Base-by-base conservation (phyloP, 92 coral and sea anemone genomes). In the Zoanthus gigantus region DNA sequence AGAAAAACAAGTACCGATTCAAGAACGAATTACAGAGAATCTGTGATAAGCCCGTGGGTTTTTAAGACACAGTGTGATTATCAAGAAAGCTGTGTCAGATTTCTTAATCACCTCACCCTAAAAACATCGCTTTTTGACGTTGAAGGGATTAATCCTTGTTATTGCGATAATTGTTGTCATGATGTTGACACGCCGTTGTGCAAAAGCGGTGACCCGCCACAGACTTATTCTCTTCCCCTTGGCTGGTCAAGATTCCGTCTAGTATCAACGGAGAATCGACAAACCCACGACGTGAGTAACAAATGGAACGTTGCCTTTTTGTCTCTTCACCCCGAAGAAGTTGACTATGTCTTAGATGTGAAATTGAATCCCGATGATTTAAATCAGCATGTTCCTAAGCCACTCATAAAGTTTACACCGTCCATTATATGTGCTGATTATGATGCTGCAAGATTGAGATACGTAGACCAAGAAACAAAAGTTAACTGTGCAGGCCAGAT, bases 161-260 rank as follows among this genome's bases (percentile, higher is more conserved):
- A 97, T 58, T 97, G 99, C 87, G 97, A 95, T 34, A 86, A 93
- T 76, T 97, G 99, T 73, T 97, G 99, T 87, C 96, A 91, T 42
- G 99, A 97, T 72, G 95, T 93, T 34, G 99, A 97, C 79, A 94
- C 98, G 0, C 99, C 98, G 10, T 88, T 97, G 18, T 95, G 96
- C 90, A 95, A 95, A 78, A 94, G 92, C 57, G 99, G 99, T 54
- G 94, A 92, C 75, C 99, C 99, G 34, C 92, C 99, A 10, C 93
- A 92, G 82, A 94, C 84, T 71, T 97, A 97, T 89, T 97, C 99
- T 8, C 91, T 97, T 28, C 99, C 99, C 1, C 89, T 94, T 29
- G 99, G 99, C 28, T 97, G 99, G 99, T 95, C 97, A 61, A 94
- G 99, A 44, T 97, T 97, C 69, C 94, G 94, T 16, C 88, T 97